Conservation (phyloP, 2,797 vertebrate species). For the Emydoidea blandingii region DNA sequence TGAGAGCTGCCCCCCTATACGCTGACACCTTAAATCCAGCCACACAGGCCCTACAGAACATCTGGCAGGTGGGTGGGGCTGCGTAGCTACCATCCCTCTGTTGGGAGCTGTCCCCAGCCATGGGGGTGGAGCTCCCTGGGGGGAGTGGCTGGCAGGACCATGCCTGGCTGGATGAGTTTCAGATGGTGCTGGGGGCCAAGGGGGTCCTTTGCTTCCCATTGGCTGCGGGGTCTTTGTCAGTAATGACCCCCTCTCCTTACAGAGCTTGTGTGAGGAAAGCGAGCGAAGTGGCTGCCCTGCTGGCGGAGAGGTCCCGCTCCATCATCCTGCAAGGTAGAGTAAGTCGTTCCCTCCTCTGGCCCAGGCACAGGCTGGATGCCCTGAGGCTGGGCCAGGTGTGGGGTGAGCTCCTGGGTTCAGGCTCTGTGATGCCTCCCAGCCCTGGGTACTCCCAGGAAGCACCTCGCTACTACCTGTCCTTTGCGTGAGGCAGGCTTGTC, state of each 20-base stretch:
- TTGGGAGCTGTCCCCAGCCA: accelerated
- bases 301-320: conserved; percentile 87
- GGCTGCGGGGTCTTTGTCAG: not conserved
- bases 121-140: accelerated
- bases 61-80: no score
- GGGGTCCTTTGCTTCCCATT: not conserved
- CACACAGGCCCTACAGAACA: no score
- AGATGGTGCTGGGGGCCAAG: not conserved
- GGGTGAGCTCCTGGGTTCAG: not conserved
- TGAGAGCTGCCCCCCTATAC: conserved; percentile 54
- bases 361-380: not conserved
- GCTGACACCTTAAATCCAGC: not conserved
- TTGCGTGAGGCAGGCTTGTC: not conserved
- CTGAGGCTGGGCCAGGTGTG: not conserved
- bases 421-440: not conserved
- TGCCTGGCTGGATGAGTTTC: not conserved
- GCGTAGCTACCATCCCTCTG: not conserved
- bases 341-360: not conserved
- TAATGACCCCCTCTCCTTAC: not conserved
- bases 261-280: conserved; percentile 93
- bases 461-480: no score
- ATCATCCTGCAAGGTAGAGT: conserved; percentile 92
- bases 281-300: conserved; percentile 87
- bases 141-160: no score
- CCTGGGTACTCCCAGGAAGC: no score